Evolutionary conservation across 2,797 vertebrate species (phyloP), one percentile per base, ranked within the genome.

Genomic region (Coranthus polyacanthus): DNA sequence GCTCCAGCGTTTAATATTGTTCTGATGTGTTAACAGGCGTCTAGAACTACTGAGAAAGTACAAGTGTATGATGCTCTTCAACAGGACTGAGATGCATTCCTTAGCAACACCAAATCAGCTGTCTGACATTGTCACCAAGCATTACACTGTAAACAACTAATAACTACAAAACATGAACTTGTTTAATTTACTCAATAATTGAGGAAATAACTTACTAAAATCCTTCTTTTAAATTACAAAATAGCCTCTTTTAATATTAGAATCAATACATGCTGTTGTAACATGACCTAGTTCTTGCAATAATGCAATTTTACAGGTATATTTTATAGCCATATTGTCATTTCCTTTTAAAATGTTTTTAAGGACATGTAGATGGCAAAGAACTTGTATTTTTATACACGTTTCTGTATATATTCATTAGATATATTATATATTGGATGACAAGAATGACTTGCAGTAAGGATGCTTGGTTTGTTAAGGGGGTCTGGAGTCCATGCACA

Each of bases 181-280:
- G 50, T 85, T 79, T 82, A 71, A 79, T 80, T 80, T 88, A 88
- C 85, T 85, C 86, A 91, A 89, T 90, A 90, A 90, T 78, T 90
- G 86, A 89, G 88, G 89, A 94, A 92, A 93, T 92, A 87, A 93
- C 84, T 91, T 93, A 92, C 88, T 94, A 93, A 95, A 94, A 92
- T 84, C 68, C 16, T 60, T 82, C 53, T 79, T 60, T 79, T 83
- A 58, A 87, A 90, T 92, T 94, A 94, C 90, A 94, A 94, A 95
- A 95, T 92, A 93, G 92, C 90, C 85, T 92, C 88, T 93, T 93
- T 91, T 89, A 68, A 78, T 87, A 82, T 82, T 91, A 87, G 86
- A 92, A 92, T 90, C 68, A 81, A 88, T 78, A 93, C 94, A 95
- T 95, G 94, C 94, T 59, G 76, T 88, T 82, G 87, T 92, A 91